Conservation (phyloP, 2,888 invertebrate genomes). For the Stenotaenia linearis region DNA sequence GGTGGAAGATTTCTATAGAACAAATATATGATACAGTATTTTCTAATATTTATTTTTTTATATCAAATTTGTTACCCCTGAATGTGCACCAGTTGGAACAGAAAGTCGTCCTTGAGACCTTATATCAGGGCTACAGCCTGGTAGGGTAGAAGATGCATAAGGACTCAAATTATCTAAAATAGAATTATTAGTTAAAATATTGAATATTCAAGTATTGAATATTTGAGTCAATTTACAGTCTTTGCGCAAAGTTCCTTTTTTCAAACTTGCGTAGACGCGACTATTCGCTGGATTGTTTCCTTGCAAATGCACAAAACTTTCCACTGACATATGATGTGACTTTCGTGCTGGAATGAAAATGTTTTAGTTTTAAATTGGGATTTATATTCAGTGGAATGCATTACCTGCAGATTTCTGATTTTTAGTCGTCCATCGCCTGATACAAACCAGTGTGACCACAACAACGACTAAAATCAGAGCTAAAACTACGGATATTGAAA, state of each 20-base stretch:
- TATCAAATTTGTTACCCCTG: neutral
- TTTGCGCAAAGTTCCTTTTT: constrained; percentile 8
- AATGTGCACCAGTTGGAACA: constrained; percentile 1
- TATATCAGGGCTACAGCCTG: constrained; percentile 27
- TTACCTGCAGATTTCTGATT: neutral
- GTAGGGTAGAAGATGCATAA: constrained; percentile 28
- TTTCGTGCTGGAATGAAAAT: neutral
- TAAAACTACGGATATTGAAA: neutral
- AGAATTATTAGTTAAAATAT: neutral
- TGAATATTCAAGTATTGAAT: neutral
- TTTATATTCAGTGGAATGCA: neutral
- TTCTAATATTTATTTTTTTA: neutral
- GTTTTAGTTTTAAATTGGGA: neutral
- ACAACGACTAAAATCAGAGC: constrained; percentile 10
- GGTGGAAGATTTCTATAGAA: neutral
- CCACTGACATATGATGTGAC: constrained; percentile 28
- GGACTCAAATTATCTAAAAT: constrained; percentile 27
- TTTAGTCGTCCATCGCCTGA: neutral
- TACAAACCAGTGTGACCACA: constrained; percentile 22
- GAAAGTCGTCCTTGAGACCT: constrained; percentile 20
- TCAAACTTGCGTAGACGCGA: constrained; percentile 29
- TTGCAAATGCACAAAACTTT: constrained; percentile 32
- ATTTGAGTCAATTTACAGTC: neutral
- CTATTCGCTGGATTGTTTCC: constrained; percentile 2
- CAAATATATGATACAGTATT: neutral